phyloP scores from a whole-genome alignment of 1,140 invertebrate genomes.

The Pollicipes pollicipes region DNA sequence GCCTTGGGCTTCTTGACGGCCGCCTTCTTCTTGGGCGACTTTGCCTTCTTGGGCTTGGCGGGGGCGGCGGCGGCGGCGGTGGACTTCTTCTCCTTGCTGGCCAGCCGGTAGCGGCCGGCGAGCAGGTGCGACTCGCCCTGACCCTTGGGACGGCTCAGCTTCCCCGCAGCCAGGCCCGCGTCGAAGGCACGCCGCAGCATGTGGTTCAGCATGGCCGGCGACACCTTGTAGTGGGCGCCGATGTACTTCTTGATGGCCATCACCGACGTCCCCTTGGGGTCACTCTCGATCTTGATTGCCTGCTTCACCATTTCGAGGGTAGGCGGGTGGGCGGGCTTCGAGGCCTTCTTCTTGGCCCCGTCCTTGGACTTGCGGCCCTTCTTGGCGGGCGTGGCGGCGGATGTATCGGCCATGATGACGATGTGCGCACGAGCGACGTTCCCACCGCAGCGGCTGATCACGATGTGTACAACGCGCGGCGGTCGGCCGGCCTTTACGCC shows the following conservation, averaged over 20 bases:
- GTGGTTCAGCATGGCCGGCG: constrained; percentile 7
- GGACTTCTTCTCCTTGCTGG: not conserved
- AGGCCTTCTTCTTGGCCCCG: constrained; percentile 16
- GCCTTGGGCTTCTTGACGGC: not conserved
- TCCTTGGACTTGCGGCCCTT: constrained; percentile 16
- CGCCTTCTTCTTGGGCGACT: not conserved
- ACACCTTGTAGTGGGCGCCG: constrained; percentile 18
- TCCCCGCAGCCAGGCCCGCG: not conserved
- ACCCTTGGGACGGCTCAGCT: not conserved
- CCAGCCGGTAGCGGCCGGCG: not conserved
- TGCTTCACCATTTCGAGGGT: constrained; percentile 20
- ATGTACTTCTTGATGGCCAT: constrained; percentile 20
- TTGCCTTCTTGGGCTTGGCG: too few relatives aligned
- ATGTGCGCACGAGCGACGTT: not conserved
- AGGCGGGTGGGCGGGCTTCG: constrained; percentile 19
- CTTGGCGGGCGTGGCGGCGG: constrained; percentile 16
- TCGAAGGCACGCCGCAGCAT: not conserved
- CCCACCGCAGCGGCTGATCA: not conserved
- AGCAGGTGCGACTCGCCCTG: not conserved
- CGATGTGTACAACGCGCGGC: not conserved
- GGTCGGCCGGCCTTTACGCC: not conserved
- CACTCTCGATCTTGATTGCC: constrained; percentile 18
- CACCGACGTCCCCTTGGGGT: constrained; percentile 17
- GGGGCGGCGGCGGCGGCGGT: not conserved
- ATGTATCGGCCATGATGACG: constrained; percentile 11